Percentiles rank a stretch among this genome's conserved stretches.
Conservation (phyloP, 2,797 vertebrate species). For the Pseudocheirus occidentalis region DNA sequence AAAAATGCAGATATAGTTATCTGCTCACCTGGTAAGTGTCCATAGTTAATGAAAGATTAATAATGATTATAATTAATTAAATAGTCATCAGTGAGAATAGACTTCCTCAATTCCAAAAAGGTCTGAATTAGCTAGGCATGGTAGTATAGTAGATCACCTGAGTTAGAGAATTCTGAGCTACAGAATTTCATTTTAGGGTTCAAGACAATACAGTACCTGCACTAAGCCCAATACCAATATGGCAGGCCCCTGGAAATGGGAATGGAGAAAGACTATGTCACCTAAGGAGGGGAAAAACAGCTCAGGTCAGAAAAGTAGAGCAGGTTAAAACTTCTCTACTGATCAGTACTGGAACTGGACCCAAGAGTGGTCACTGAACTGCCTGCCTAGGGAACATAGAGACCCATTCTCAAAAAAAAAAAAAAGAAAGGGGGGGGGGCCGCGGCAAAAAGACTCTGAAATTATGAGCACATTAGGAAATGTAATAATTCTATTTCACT, state of each 20-base stretch:
- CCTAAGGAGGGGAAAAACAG: neutral
- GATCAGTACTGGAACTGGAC: neutral
- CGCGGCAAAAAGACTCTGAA: neutral
- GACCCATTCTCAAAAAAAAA: neutral
- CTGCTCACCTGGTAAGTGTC: slow-evolving; percentile 7
- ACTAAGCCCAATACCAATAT: neutral
- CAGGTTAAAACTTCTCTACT: neutral
- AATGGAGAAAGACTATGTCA: neutral
- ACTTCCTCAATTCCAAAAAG: neutral
- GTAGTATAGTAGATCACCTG: neutral
- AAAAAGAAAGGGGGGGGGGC: neutral
- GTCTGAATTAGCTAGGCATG: neutral
- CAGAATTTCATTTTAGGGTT: neutral
- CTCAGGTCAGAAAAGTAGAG: neutral
- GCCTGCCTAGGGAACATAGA: neutral
- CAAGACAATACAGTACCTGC: neutral
- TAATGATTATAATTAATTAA: slow-evolving; percentile 22
- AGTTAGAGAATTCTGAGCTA: neutral
- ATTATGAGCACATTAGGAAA: neutral
- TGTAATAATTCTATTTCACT: neutral
- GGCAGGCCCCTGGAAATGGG: neutral
- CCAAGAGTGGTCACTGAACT: neutral
- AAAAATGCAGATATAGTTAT: neutral
- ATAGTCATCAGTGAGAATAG: neutral
- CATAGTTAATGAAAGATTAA: neutral